phyloP scores from a whole-genome alignment of 2,888 invertebrate genomes.

The Protodeltote pygarga region DNA sequence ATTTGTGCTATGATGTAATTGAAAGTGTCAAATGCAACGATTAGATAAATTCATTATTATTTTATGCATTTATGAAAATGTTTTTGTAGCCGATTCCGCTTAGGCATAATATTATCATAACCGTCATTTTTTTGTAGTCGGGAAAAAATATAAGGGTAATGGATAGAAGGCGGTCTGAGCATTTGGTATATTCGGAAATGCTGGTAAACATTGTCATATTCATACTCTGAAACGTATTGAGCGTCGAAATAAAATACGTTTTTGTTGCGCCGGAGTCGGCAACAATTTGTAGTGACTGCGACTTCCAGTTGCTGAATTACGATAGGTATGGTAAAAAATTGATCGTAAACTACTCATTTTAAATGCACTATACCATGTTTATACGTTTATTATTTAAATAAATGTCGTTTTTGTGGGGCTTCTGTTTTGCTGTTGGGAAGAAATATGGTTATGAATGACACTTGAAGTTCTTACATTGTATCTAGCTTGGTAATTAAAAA shows the following conservation, averaged over 20 bases:
- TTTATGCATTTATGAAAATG: no score
- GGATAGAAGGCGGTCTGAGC: no score
- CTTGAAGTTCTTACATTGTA: neutral
- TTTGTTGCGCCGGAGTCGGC: conserved; percentile 43
- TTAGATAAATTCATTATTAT: no score
- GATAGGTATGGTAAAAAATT: conserved; percentile 33
- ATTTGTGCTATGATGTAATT: no score
- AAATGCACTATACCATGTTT: conserved; percentile 17
- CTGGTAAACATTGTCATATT: neutral
- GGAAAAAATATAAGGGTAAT: no score
- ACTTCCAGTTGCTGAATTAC: conserved; percentile 30
- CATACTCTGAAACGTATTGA: conserved; percentile 38
- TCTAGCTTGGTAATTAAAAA: no score
- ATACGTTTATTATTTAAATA: conserved; percentile 39
- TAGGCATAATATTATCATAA: no score
- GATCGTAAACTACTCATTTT: conserved; percentile 36
- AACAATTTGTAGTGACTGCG: conserved; percentile 37
- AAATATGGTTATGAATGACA: conserved; percentile 5
- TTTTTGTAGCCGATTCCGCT: no score
- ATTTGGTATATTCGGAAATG: no score
- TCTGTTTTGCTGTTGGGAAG: conserved; percentile 25
- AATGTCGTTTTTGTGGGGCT: conserved; percentile 29
- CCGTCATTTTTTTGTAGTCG: no score
- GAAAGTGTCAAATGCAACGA: no score
- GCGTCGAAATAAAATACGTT: conserved; percentile 54